Base-by-base conservation (phyloP, 53 echinoderm and acorn worm species). In the Echinometra lucunter region DNA sequence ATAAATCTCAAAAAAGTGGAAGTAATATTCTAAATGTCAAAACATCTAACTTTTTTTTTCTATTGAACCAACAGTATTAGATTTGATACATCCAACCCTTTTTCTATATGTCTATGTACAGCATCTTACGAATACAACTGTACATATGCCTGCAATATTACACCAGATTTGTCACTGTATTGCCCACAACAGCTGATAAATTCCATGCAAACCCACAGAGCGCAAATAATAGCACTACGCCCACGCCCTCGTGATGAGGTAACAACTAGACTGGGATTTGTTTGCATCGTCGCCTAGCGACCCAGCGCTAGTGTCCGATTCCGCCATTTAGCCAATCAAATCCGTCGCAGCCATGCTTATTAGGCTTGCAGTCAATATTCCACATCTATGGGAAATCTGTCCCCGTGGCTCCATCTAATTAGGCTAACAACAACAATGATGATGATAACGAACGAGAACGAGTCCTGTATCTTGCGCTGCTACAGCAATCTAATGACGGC, bases 281-380 rank as follows among this genome's bases (percentile, higher is more conserved):
- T 78, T 78, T 78, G 78, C 78, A 78, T 23, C 78, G 78, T 78
- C 23, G 78, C 78, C 40, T 78, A 38, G 78, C 78, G 23, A 40
- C 78, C 38, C 42, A 17, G 23, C 35, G 18, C 78, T 42, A 15
- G 78, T 37, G 18, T 3, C 42, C 34, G 4, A 32, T 69, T n/a
- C 11, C 34, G 10, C 15, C 78, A 78, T 78, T 78, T 78, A 78
- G 78, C 78, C 78, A 78, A 78, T 78, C 78, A 78, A 42, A 78
- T 78, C 78, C 6, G 42, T 42, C 42, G 78, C 42, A 78, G 38
- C 42, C 38, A 5, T 35, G 35, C 40, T 78, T 21, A 78, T 78
- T 78, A 78, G 78, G 78, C 40, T 40, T 78, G 78, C 78, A 78
- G 78, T 40, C 78, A 8, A 78, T 78, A 78, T 40, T 78, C 19